Percentiles rank a stretch among this genome's conserved stretches.
Conservation (phyloP, 2,888 invertebrate species). For the Tridacna crocea region DNA sequence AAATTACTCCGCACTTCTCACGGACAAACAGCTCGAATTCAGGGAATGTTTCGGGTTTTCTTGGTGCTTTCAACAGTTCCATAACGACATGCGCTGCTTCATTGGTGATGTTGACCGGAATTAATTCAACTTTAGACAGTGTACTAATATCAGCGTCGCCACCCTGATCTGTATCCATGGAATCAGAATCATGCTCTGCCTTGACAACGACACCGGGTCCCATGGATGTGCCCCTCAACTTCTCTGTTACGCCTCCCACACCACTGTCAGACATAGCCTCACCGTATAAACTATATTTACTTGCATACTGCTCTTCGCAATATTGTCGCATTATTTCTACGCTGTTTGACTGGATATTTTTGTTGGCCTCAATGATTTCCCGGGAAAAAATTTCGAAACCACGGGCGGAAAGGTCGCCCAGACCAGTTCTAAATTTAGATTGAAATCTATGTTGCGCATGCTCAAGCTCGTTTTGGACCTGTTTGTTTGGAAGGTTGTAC, state of each 20-base stretch:
- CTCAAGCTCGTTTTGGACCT: slow-evolving; percentile 1
- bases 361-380: slow-evolving; percentile 34
- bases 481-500: slow-evolving; percentile 14
- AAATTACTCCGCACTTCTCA: slow-evolving; percentile 30
- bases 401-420: slow-evolving; percentile 12
- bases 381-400: slow-evolving; percentile 28
- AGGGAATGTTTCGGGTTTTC: slow-evolving; percentile 9
- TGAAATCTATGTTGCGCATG: slow-evolving; percentile 8
- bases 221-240: not conserved
- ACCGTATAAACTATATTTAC: slow-evolving; percentile 24
- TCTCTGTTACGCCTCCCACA: not conserved
- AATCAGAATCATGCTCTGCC: not conserved
- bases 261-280: not conserved
- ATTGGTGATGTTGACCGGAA: slow-evolving; percentile 22
- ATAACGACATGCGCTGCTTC: slow-evolving; percentile 34
- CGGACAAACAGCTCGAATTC: slow-evolving; percentile 24
- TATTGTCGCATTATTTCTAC: slow-evolving; percentile 21
- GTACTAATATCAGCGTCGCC: not conserved
- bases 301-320: slow-evolving; percentile 27
- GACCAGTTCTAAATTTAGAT: slow-evolving; percentile 8
- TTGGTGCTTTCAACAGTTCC: not conserved
- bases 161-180: not conserved
- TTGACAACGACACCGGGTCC: not conserved
- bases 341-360: slow-evolving; percentile 8
- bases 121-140: not conserved